Evolutionary conservation across 1,140 invertebrate species (phyloP).

Genomic region (Zaprionus davidi): DNA sequence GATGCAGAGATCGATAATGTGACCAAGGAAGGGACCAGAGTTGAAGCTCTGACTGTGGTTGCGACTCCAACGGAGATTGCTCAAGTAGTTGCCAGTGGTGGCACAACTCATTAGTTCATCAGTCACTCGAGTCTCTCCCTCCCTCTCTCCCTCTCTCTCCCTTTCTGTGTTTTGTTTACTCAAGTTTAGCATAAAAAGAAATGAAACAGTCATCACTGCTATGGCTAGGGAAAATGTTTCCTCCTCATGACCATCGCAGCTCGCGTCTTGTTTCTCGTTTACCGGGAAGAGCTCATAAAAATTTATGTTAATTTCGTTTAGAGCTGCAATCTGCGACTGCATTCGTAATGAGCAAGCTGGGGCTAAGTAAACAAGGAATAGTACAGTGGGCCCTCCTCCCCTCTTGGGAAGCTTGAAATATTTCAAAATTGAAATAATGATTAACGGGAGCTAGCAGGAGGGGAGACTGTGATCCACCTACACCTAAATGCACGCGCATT

Average conservation of each 20-base stretch:
- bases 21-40: background rate
- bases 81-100: conserved; percentile 26
- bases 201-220: conserved; percentile 65
- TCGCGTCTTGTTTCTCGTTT: conserved; percentile 37
- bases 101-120: conserved; percentile 56
- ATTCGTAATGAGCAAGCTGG: conserved; percentile 66
- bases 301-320: conserved; percentile 79
- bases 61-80: conserved; percentile 8
- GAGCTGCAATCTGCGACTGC: conserved; percentile 71
- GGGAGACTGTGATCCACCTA: conserved; percentile 36
- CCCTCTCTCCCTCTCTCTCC: background rate
- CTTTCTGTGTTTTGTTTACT: conserved; percentile 66
- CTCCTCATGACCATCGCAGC: background rate
- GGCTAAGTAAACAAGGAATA: conserved; percentile 59
- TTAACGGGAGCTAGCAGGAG: conserved; percentile 46
- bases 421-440: conserved; percentile 79
- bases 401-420: conserved; percentile 19
- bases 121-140: conserved; percentile 17
- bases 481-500: conserved; percentile 17
- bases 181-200: conserved; percentile 72
- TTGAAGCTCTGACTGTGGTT: background rate
- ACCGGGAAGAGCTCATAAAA: conserved; percentile 67
- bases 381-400: background rate
- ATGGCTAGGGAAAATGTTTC: conserved; percentile 25
- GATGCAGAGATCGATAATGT: conserved; percentile 52